Base-by-base conservation (phyloP, 2,888 invertebrate genomes). In the Tachystola acroxantha region DNA sequence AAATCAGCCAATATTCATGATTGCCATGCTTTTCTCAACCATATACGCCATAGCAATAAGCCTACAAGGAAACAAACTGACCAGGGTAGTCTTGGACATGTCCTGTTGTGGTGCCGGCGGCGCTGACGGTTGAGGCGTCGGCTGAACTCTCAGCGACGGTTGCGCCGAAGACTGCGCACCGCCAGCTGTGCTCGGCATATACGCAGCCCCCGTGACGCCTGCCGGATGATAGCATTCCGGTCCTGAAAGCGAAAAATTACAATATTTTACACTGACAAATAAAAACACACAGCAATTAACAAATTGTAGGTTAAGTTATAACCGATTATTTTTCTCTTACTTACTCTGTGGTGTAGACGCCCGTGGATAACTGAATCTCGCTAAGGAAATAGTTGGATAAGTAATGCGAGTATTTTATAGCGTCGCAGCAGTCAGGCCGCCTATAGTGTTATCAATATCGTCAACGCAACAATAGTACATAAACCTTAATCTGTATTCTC, bases 341-440 rank as follows among this genome's bases (percentile, higher is more conserved):
- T 86, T 64, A 86, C 82, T 79, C 58, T 85, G 85, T 67, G 85
- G 85, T 74, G 85, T 86, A 46, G 85, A 77, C 51, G 84, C 84
- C 73, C 84, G 74, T 64, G 84, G 84, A 76, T 86, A 85, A 68
- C 85, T 86, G 84, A 46, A 43, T 22, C 43, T 44, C 42, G 73
- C 68, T 85, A 77, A 85, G 80, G 73, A 79, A 78, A 68, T 57
- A 40, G 34, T 29, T 29, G 7, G 6, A 13, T 9, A 19, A 12
- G 1, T n/a, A 14, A n/a, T 30, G n/a, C 10, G 16, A 16, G 16
- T 2, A 34, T 24, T 24, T n/a, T 12, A 16, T 11, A 35, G 38
- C 14, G 31, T 11, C n/a, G n/a, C n/a, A n/a, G n/a, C n/a, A n/a
- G n/a, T n/a, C n/a, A n/a, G n/a, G n/a, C n/a, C n/a, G n/a, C n/a